Conservation (phyloP, 2,797 vertebrate species). For the Brachymystax lenok region DNA sequence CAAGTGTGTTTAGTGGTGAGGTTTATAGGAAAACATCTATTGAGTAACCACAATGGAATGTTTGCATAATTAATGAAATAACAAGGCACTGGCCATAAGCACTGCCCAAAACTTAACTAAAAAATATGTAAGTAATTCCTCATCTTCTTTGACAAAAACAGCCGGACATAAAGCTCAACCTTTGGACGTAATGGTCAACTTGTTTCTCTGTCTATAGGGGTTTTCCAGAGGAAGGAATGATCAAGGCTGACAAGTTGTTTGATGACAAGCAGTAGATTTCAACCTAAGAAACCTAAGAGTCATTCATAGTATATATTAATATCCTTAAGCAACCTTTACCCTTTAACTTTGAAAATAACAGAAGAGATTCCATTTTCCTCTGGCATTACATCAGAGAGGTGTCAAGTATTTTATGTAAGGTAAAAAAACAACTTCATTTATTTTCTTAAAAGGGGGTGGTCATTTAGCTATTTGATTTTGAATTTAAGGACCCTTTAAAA, state of each 20-base stretch:
- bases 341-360: neutral
- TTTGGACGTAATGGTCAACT: neutral
- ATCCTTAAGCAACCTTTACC: neutral
- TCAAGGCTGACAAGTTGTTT: neutral
- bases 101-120: neutral
- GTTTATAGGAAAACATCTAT: neutral
- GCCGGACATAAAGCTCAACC: neutral
- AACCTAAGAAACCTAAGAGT: neutral
- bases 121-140: neutral
- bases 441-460: neutral
- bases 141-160: neutral
- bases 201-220: neutral
- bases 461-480: too few species aligned
- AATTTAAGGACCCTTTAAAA: too few species aligned
- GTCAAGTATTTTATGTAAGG: neutral
- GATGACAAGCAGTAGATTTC: neutral
- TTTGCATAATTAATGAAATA: neutral
- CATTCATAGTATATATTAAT: neutral
- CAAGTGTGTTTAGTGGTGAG: neutral
- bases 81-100: neutral
- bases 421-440: neutral
- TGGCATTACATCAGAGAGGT: neutral
- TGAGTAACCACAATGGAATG: neutral
- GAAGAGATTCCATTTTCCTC: neutral
- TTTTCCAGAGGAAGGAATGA: neutral